Evolutionary conservation across 1,140 invertebrate species (phyloP).

Genomic region (Pseudobourletiella spinata): DNA sequence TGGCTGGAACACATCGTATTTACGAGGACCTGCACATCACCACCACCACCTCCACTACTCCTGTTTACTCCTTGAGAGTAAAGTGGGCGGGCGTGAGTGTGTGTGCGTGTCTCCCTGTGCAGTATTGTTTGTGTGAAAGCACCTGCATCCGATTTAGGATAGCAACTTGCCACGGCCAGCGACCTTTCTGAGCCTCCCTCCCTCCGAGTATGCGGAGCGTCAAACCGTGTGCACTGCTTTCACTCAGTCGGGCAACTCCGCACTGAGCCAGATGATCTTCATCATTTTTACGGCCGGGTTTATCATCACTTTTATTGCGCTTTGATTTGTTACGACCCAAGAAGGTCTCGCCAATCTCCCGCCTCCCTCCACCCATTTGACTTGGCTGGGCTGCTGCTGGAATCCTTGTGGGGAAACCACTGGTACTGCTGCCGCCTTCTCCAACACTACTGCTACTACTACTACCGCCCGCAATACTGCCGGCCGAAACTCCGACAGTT

Average conservation of each 20-base stretch:
- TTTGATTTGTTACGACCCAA: background rate
- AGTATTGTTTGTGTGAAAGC: too few relatives aligned
- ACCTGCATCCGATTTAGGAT: slow-evolving; percentile 72
- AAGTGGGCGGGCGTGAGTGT: too few relatives aligned
- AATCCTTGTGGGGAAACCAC: too few relatives aligned
- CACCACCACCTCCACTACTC: too few relatives aligned
- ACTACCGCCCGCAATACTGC: too few relatives aligned
- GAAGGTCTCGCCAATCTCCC: background rate
- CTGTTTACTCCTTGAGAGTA: too few relatives aligned
- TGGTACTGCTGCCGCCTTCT: background rate
- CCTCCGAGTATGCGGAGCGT: slow-evolving; percentile 76
- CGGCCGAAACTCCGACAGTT: too few relatives aligned
- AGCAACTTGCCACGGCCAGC: slow-evolving; percentile 91
- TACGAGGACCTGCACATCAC: too few relatives aligned
- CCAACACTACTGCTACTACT: background rate
- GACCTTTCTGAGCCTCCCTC: slow-evolving; percentile 58
- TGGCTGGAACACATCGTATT: too few relatives aligned
- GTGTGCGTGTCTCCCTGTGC: too few relatives aligned
- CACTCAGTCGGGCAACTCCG: slow-evolving; percentile 27
- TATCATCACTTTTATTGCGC: background rate
- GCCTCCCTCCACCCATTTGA: background rate
- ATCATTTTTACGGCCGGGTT: background rate
- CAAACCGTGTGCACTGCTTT: slow-evolving; percentile 14
- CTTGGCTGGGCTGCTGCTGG: too few relatives aligned
- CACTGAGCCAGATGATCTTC: slow-evolving; percentile 7